phyloP scores from a whole-genome alignment of 2,797 vertebrate species.

The Enteromius trimaculatus region DNA sequence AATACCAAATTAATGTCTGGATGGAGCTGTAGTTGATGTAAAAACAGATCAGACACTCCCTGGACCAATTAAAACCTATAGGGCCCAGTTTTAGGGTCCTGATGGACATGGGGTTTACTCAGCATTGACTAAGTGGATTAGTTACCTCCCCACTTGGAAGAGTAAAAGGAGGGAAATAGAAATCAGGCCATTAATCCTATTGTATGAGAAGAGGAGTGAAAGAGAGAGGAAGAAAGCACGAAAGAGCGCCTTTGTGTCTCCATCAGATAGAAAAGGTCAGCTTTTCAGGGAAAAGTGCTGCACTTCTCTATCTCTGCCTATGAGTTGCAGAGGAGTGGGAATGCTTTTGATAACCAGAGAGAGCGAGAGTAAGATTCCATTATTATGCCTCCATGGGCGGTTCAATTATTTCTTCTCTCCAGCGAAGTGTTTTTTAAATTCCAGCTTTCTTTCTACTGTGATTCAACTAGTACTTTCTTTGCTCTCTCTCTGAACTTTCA shows the following conservation, averaged over 20 bases:
- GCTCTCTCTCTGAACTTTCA: constrained; percentile 4
- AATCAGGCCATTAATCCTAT: constrained; percentile 76
- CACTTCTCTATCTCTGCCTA: constrained; percentile 18
- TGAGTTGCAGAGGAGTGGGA: constrained; percentile 40
- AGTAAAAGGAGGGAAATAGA: constrained; percentile 69
- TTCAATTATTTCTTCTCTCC: constrained; percentile 30
- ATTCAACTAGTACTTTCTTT: neutral
- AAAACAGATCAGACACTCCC: neutral
- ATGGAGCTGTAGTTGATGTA: neutral
- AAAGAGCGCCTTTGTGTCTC: constrained; percentile 52
- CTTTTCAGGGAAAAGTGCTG: constrained; percentile 44
- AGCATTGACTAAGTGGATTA: constrained; percentile 70
- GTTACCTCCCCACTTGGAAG: constrained; percentile 70
- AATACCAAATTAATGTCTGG: neutral
- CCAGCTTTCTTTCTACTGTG: neutral
- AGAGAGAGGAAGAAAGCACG: constrained; percentile 37
- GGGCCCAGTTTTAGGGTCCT: constrained; percentile 20
- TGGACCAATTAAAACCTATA: constrained; percentile 42
- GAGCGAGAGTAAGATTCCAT: constrained; percentile 26
- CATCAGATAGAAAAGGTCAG: constrained; percentile 53
- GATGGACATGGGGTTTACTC: constrained; percentile 38
- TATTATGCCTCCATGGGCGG: constrained; percentile 27
- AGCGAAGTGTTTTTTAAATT: constrained; percentile 28
- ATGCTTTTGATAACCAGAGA: constrained; percentile 39
- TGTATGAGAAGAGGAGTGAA: constrained; percentile 63